Conservation (phyloP, 2,797 vertebrate species). For the Tragelaphus eurycerus region DNA sequence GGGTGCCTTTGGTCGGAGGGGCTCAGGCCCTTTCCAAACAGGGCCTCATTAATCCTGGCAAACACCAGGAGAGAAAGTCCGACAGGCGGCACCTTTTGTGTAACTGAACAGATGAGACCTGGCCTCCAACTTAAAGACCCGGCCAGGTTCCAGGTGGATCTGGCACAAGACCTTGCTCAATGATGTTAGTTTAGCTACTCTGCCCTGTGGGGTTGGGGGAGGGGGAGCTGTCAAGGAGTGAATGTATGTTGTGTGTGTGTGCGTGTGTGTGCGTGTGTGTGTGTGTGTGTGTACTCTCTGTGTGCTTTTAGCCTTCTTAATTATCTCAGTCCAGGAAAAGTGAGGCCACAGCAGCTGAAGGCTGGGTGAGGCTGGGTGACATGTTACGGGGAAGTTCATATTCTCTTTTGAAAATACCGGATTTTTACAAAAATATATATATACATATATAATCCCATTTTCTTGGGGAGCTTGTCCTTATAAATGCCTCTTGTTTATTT, state of each 20-base stretch:
- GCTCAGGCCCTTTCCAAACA: slow-evolving; percentile 38
- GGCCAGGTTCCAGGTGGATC: neutral
- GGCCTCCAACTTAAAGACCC: neutral
- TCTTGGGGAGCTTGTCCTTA: neutral
- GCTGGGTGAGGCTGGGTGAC: slow-evolving; percentile 9
- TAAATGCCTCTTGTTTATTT: slow-evolving; percentile 27
- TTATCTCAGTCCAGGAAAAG: neutral
- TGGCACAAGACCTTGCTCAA: neutral
- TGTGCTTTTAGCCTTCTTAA: neutral
- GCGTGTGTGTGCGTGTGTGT: fast-evolving
- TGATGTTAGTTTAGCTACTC: neutral
- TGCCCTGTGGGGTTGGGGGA: neutral
- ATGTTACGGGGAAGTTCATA: neutral
- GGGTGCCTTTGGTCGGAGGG: neutral
- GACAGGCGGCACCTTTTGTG: neutral
- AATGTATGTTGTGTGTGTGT: neutral
- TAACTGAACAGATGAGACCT: neutral
- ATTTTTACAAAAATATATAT: neutral
- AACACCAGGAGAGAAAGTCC: neutral
- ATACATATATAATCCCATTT: neutral
- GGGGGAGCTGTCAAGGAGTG: neutral
- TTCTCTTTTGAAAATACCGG: slow-evolving; percentile 24
- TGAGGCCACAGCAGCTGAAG: neutral
- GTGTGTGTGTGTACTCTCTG: no score
- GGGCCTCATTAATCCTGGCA: slow-evolving; percentile 12